These are phyloP conservation scores for Gorsachius goisagi DNA, from an alignment of 2,113 vertebrate genomes.

Conservation along the genomic window DNA sequence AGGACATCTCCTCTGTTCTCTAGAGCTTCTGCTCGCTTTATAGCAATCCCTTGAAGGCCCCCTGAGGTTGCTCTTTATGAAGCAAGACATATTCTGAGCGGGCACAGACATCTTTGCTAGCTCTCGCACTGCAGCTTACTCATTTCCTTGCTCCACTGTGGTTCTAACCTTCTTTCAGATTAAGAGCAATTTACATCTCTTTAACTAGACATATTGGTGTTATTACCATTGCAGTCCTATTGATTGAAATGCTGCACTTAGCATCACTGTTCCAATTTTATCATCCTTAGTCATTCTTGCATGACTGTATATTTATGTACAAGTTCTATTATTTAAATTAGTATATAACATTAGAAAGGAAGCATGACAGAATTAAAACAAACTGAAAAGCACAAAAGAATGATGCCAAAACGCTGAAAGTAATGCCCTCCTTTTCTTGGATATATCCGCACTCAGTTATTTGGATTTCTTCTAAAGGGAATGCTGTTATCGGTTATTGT, in stretches of 20 bases:
- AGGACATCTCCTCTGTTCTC: slow-evolving; percentile 9
- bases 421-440: background rate
- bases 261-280: slow-evolving; percentile 67
- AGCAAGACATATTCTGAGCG: slow-evolving; percentile 13
- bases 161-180: slow-evolving; percentile 59
- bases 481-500: background rate
- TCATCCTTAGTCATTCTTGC: slow-evolving; percentile 69
- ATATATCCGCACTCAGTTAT: background rate
- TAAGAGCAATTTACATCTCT: slow-evolving; percentile 67
- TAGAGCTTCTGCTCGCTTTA: background rate
- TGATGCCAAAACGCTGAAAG: slow-evolving; percentile 30
- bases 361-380: slow-evolving; percentile 61
- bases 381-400: slow-evolving; percentile 37
- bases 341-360: slow-evolving; percentile 50
- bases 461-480: background rate
- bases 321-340: slow-evolving; percentile 65
- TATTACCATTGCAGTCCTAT: slow-evolving; percentile 66
- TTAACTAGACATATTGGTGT: slow-evolving; percentile 64
- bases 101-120: slow-evolving; percentile 4
- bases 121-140: slow-evolving; percentile 1
- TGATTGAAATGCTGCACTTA: slow-evolving; percentile 66
- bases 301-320: slow-evolving; percentile 64
- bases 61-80: slow-evolving; percentile 38
- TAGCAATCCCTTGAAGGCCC: slow-evolving; percentile 11
- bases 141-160: slow-evolving; percentile 29